Base-by-base conservation (phyloP, 2,113 vertebrate species). In the Albula glossodonta region DNA sequence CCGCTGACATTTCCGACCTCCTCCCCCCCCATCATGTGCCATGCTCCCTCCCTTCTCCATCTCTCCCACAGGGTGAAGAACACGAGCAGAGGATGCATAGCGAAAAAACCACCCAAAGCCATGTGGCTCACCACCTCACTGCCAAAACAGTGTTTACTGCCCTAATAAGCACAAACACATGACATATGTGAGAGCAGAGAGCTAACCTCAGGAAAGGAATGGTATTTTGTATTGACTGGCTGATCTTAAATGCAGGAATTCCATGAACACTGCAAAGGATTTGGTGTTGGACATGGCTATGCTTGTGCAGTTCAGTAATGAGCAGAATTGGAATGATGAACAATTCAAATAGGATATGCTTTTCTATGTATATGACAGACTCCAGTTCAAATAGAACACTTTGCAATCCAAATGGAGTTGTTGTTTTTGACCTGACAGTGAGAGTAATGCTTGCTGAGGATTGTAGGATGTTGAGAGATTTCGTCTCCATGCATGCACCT, bases 1-100 rank as follows among this genome's bases (percentile, higher is more conserved):
- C 92, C 93, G 92, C 91, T 97, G 97, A 98, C 97, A 96, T 97
- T 97, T 97, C 92, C 93, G 92, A 95, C 96, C 94, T 88, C 90
- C 90, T 89, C 92, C 91, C 91, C 91, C 31, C 31, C 31, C 31
- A 41, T 41, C 31, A 41, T 41, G 31, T 41, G 31, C 31, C 95
- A 12, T 48, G 3, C 93, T 93, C 93, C 95, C 95, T 82, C n/a
- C 90, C 95, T 94, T 88, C 95, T 93, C 90, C 92, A 90, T 77
- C 77, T 86, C 88, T 85, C 83, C 87, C 0, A 41, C 50, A 41
- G 51, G 22, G 25, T 15, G 50, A 51, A 22, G 51, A 41, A 41
- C 31, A 41, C 31, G 31, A 41, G 31, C 31, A 41, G 31, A 41
- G 31, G 31, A 41, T 41, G 31, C 31, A 17, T 19, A 17, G 78